These are phyloP conservation scores for Papilio elwesi DNA, from an alignment of 2,888 invertebrate species.

Conservation along the genomic window DNA sequence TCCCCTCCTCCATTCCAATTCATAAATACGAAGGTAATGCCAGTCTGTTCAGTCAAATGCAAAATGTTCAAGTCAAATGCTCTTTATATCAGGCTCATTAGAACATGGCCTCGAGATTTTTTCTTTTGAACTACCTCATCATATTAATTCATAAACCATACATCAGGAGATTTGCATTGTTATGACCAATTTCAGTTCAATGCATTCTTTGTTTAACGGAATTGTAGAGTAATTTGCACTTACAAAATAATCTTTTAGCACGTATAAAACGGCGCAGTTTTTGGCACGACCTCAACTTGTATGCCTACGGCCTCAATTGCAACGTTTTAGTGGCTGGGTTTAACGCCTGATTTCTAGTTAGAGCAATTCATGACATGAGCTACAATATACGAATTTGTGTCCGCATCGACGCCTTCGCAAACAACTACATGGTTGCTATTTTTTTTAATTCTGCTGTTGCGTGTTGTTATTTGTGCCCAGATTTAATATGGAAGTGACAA, in stretches of 20 bases:
- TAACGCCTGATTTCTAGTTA: constrained; percentile 24
- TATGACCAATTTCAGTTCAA: constrained; percentile 2
- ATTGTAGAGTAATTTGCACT: constrained; percentile 11
- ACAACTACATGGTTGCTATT: background rate
- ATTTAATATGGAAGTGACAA: too few relatives aligned
- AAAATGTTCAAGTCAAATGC: background rate
- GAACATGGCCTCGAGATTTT: background rate
- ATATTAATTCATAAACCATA: background rate
- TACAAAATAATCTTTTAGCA: constrained; percentile 3
- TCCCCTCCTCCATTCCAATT: too few relatives aligned
- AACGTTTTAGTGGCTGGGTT: constrained; percentile 11
- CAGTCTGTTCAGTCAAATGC: background rate
- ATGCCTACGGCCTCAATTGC: constrained; percentile 11
- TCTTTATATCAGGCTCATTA: background rate
- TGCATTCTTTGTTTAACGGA: background rate
- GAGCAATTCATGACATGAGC: constrained; percentile 9
- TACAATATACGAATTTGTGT: background rate
- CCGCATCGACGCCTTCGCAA: background rate
- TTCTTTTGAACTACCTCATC: background rate
- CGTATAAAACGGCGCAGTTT: constrained; percentile 3
- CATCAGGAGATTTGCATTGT: background rate
- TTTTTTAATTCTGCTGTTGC: too few relatives aligned
- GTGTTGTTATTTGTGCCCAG: too few relatives aligned
- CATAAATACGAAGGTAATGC: background rate
- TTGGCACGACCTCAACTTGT: constrained; percentile 17